phyloP scores from a whole-genome alignment of 2,797 vertebrate genomes.

The Sebastes hopkinsi region DNA sequence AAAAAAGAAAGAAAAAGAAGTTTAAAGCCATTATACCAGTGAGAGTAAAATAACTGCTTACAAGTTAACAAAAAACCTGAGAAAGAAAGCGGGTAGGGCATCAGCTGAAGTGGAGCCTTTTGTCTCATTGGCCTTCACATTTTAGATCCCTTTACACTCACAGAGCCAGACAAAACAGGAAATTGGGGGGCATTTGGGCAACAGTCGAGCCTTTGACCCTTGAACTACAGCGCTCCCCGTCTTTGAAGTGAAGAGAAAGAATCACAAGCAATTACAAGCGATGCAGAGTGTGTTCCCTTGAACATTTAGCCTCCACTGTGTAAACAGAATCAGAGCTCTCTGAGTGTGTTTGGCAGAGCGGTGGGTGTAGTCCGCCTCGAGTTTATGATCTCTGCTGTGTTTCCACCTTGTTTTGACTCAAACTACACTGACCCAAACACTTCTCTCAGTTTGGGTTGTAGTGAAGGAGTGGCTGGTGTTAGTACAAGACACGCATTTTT shows the following conservation, averaged over 20 bases:
- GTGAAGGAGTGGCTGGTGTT: conserved; percentile 7
- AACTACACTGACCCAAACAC: conserved; percentile 51
- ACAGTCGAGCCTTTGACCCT: conserved; percentile 77
- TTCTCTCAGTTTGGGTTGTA: background rate
- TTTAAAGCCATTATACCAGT: background rate
- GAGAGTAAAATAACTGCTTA: background rate
- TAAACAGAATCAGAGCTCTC: conserved; percentile 67
- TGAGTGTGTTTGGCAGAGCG: conserved; percentile 54
- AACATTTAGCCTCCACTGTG: conserved; percentile 72
- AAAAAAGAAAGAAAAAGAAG: background rate
- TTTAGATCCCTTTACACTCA: conserved; percentile 53
- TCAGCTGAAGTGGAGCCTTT: conserved; percentile 8
- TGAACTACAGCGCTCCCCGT: conserved; percentile 67
- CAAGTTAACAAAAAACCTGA: background rate
- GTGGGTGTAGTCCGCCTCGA: conserved; percentile 59
- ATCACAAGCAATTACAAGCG: conserved; percentile 81
- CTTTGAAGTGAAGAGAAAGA: conserved; percentile 81
- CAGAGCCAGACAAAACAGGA: conserved; percentile 80
- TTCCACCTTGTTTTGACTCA: conserved; percentile 55
- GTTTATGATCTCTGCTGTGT: conserved; percentile 54
- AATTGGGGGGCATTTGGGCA: conserved; percentile 78
- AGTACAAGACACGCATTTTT: background rate
- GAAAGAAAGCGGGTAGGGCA: background rate
- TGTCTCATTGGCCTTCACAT: conserved; percentile 52
- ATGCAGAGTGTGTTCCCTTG: conserved; percentile 75